A percentile compares a stretch with the other conserved stretches of the same genome.
phyloP scores from a whole-genome alignment of 2,888 invertebrate species.

The Phytoseiulus persimilis region DNA sequence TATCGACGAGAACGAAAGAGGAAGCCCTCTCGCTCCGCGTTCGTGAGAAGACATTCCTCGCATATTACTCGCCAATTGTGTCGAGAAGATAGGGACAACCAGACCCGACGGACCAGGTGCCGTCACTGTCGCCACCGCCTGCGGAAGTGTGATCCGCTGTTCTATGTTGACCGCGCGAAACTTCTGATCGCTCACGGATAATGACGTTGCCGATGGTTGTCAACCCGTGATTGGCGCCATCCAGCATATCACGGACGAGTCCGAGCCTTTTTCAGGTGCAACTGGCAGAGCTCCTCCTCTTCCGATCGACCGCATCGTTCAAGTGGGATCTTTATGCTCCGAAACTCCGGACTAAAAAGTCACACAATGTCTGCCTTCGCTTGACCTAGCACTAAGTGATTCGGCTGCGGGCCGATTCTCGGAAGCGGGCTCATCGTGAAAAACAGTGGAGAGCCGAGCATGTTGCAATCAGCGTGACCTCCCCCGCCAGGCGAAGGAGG shows the following conservation, averaged over 20 bases:
- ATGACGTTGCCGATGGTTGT: not conserved
- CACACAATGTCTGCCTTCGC: not conserved
- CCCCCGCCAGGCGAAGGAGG: not conserved
- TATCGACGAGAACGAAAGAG: too few species aligned
- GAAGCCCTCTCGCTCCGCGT: too few species aligned
- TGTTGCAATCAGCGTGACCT: not conserved
- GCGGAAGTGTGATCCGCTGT: not conserved
- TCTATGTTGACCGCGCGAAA: not conserved
- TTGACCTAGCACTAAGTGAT: not conserved
- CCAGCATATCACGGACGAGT: not conserved
- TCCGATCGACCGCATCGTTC: not conserved
- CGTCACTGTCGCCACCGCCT: not conserved
- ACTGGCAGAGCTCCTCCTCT: not conserved
- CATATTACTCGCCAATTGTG: not conserved
- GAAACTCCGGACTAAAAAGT: not conserved
- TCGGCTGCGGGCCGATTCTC: not conserved
- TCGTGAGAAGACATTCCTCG: not conserved
- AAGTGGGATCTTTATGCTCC: not conserved
- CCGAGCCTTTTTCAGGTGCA: too few species aligned
- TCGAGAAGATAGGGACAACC: not conserved
- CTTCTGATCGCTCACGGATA: not conserved
- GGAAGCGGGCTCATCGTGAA: not conserved
- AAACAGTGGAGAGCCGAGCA: not conserved
- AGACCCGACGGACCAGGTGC: too few species aligned
- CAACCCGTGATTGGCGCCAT: not conserved